phyloP scores from a whole-genome alignment of 2,888 invertebrate genomes.

The Melanargia galathea region DNA sequence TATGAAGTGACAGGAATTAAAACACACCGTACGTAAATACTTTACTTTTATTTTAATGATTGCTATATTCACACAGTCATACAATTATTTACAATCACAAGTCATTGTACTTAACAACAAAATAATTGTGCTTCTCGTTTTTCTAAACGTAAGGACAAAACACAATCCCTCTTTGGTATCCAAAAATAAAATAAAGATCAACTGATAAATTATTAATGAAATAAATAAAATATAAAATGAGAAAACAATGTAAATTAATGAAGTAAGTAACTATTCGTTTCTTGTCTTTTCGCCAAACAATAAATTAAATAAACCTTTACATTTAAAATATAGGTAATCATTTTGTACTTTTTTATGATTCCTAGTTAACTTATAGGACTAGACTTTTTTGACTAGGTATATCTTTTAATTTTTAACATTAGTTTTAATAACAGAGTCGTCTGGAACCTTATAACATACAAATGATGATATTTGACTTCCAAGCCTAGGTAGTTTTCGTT shows the following conservation, averaged over 20 bases:
- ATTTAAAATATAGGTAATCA: conserved; percentile 31
- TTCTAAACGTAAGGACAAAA: conserved; percentile 50
- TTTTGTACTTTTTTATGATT: conserved; percentile 69
- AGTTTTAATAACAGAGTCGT: conserved; percentile 26
- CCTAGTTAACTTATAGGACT: conserved; percentile 40
- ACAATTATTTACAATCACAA: conserved; percentile 76
- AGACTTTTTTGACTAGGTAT: conserved; percentile 31
- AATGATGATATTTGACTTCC: conserved; percentile 22
- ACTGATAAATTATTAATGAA: conserved; percentile 50
- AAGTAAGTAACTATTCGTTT: conserved; percentile 46
- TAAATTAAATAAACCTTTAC: conserved; percentile 38
- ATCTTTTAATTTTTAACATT: conserved; percentile 30
- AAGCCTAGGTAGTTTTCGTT: conserved; percentile 12
- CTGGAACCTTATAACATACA: conserved; percentile 30
- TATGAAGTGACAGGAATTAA: not conserved
- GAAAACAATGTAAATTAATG: conserved; percentile 51
- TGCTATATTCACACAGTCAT: conserved; percentile 78
- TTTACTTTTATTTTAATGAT: conserved; percentile 79
- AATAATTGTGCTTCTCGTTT: conserved; percentile 76
- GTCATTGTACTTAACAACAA: conserved; percentile 72
- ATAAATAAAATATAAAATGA: conserved; percentile 49
- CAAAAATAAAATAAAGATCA: conserved; percentile 29
- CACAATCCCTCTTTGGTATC: conserved; percentile 52
- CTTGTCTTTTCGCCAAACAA: conserved; percentile 53
- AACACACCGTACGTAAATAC: conserved; percentile 69